Evolutionary conservation across 2,888 invertebrate species (phyloP).

Genomic region (Oscheius sp.): DNA sequence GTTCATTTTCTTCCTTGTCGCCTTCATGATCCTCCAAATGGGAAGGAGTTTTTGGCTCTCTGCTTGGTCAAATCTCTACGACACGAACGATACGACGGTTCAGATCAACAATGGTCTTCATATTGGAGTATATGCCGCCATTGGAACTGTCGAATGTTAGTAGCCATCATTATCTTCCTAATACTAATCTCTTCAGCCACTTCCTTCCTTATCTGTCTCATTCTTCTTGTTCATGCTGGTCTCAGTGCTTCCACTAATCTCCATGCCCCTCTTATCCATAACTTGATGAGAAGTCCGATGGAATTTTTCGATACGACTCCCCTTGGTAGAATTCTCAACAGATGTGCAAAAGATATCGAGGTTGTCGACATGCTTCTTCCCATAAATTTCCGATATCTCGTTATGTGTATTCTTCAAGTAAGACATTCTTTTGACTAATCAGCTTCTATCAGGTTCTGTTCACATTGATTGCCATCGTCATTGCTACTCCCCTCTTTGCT

Average conservation of each 20-base stretch:
- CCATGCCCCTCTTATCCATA: conserved; percentile 52
- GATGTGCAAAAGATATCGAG: conserved; percentile 69
- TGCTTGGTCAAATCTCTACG: conserved; percentile 49
- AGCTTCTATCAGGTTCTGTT: conserved; percentile 43
- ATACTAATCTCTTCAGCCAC: conserved; percentile 2
- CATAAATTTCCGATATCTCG: conserved; percentile 61
- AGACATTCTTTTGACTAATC: neutral
- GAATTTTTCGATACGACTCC: conserved; percentile 72
- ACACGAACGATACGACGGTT: neutral
- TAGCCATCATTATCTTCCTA: neutral
- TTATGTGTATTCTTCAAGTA: conserved; percentile 57
- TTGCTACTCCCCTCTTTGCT: conserved; percentile 65
- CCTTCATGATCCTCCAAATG: conserved; percentile 52
- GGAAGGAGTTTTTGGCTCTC: conserved; percentile 66
- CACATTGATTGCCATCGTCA: conserved; percentile 60
- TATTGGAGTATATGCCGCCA: conserved; percentile 19
- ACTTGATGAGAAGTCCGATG: conserved; percentile 66
- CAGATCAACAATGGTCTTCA: conserved; percentile 1
- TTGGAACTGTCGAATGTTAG: conserved; percentile 17
- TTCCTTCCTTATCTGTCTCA: conserved; percentile 33
- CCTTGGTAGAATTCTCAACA: conserved; percentile 72
- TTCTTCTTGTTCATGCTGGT: conserved; percentile 54
- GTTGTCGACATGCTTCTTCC: conserved; percentile 58
- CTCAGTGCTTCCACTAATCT: conserved; percentile 59
- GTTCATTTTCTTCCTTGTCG: conserved; percentile 76